Base-by-base conservation (phyloP, 2,888 invertebrate species). In the Campoplex capitator region DNA sequence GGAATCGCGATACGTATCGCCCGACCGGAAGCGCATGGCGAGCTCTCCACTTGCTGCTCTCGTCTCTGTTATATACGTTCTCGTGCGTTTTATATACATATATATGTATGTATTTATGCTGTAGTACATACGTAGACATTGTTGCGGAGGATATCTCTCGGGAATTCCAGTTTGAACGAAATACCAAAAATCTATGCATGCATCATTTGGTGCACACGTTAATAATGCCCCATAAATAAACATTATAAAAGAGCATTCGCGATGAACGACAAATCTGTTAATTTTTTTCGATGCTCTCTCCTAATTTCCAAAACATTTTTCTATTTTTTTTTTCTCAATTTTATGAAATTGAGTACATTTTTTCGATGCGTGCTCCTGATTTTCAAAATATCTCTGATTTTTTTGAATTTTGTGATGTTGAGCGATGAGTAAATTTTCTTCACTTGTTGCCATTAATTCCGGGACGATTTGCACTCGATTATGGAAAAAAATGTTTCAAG, bases 1-100 rank as follows among this genome's bases (percentile, higher is more conserved):
- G 90, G 91, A 90, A 91, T 91, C 89, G 88, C 85, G 92, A 92
- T 93, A 83, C 88, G 90, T 91, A 93, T 93, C 93, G 88, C 74
- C 71, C 84, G 88, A 81, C 90, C 91, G 92, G 92, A 92, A 92
- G 90, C 89, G 88, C 88, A 88, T 77, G 85, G 86, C 89, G 76
- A 87, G 87, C 79, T 83, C 87, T 87, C 84, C 45, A 45, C 84
- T 82, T 70, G 88, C 84, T 88, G 88, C 83, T 88, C 73, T 74
- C 68, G 67, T 28, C 81, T 79, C 62, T 74, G 51, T 23, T 54
- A 32, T 81, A 51, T 58, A 51, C 18, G 62, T 9, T 62, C 42
- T 48, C 42, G 1, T 28, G n/a, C 16, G 51, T 23, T 23, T 23
- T 23, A 68, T 42, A 7, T 32, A 32, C 8, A n/a, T 35, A 62